Evolutionary conservation across 2,797 vertebrate genomes (phyloP).

Genomic region (Poecile montanus): DNA sequence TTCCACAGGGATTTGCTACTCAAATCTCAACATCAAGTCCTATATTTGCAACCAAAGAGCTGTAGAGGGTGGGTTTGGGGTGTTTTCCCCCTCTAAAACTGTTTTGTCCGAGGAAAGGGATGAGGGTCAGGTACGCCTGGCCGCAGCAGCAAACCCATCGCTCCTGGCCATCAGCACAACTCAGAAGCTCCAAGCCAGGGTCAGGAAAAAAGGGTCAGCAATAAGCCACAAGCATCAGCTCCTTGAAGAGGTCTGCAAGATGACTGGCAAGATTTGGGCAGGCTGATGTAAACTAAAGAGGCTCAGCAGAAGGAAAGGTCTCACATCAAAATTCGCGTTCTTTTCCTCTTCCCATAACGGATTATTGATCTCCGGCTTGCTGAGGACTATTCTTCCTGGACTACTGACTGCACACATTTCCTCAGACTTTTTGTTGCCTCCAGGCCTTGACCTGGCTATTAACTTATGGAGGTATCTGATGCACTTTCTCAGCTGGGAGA

Average conservation of each 20-base stretch:
- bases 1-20: neutral
- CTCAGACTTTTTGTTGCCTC: neutral
- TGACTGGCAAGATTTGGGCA: neutral
- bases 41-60: neutral
- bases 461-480: neutral
- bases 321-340: accelerated
- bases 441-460: neutral
- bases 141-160: neutral
- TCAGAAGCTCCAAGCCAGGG: neutral
- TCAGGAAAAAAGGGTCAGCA: neutral
- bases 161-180: neutral
- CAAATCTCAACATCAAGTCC: neutral
- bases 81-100: accelerated
- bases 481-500: neutral
- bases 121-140: neutral
- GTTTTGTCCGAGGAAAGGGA: neutral
- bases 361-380: neutral
- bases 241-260: neutral
- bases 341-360: neutral
- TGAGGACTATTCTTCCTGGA: neutral
- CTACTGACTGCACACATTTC: neutral
- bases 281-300: neutral
- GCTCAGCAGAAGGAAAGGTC: neutral
- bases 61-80: neutral
- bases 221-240: neutral